Percentiles rank a stretch among this genome's conserved stretches.
Evolutionary conservation across 2,888 invertebrate genomes (phyloP).

Genomic region (Allacma fusca): DNA sequence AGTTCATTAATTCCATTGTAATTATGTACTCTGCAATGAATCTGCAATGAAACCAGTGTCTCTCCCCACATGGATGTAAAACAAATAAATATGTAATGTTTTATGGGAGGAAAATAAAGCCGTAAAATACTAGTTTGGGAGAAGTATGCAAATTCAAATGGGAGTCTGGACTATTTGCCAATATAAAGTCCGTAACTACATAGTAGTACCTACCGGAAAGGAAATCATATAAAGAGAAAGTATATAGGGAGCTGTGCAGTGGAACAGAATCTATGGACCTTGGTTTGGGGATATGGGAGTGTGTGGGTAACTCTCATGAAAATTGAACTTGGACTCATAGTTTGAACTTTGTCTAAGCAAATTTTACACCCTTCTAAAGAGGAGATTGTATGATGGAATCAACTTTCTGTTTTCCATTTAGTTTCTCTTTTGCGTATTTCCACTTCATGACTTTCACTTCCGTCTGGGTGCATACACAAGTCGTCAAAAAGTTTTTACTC

Average conservation of each 20-base stretch:
- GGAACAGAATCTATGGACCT: no score
- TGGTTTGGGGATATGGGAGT: not conserved
- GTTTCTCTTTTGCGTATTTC: not conserved
- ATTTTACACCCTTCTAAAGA: slow-evolving; percentile 11
- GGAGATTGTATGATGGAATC: not conserved
- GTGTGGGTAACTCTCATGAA: not conserved
- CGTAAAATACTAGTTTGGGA: not conserved
- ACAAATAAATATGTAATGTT: not conserved
- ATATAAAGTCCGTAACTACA: no score
- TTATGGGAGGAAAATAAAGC: slow-evolving; percentile 4
- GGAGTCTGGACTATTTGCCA: not conserved
- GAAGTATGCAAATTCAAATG: not conserved
- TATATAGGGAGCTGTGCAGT: no score
- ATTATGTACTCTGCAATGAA: no score
- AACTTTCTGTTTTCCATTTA: slow-evolving; percentile 10
- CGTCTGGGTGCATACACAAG: not conserved
- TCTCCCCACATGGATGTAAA: no score
- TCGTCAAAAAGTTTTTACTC: slow-evolving; percentile 12
- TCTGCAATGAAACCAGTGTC: no score
- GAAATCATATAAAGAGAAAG: no score
- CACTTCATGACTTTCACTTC: slow-evolving; percentile 14
- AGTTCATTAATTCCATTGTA: no score
- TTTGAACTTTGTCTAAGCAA: slow-evolving; percentile 16
- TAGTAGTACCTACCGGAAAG: no score
- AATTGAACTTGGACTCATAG: slow-evolving; percentile 12